Conservation (phyloP, 2,888 invertebrate species). For the Scaeva pyrastri region DNA sequence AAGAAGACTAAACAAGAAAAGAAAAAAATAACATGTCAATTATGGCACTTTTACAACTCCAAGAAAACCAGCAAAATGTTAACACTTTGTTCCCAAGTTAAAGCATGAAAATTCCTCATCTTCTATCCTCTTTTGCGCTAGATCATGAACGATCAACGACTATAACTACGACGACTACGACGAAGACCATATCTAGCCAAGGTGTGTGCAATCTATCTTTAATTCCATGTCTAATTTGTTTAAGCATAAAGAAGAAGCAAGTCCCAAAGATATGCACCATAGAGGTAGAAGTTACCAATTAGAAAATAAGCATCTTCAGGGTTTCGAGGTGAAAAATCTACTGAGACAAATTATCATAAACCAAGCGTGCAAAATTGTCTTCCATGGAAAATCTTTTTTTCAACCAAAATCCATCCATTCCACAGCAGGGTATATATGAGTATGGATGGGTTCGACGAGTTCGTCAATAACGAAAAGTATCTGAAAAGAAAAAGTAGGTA, state of each 20-base stretch:
- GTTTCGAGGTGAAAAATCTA: constrained; percentile 23
- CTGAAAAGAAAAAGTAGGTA: constrained; percentile 12
- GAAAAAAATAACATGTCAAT: constrained; percentile 64
- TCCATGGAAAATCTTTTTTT: constrained; percentile 33
- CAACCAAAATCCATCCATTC: neutral
- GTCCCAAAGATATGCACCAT: constrained; percentile 4
- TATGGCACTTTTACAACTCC: constrained; percentile 63
- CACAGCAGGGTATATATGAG: constrained; percentile 15
- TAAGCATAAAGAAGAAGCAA: constrained; percentile 63
- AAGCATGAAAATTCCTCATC: constrained; percentile 73
- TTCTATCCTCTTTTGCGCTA: constrained; percentile 19
- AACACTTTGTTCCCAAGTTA: constrained; percentile 73
- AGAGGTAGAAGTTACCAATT: constrained; percentile 80
- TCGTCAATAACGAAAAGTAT: constrained; percentile 28
- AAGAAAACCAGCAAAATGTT: constrained; percentile 37
- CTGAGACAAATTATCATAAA: constrained; percentile 64
- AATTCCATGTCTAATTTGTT: constrained; percentile 71
- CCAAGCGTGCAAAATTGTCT: constrained; percentile 66
- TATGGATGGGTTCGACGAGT: too few species aligned
- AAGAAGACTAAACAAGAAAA: constrained; percentile 20
- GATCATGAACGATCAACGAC: neutral
- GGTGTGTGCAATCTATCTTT: constrained; percentile 63
- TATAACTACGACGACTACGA: neutral
- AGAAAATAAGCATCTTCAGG: constrained; percentile 77
- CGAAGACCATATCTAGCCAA: constrained; percentile 16